Percentiles rank a stretch among this genome's conserved stretches.
phyloP scores from a whole-genome alignment of 2,888 invertebrate genomes.

The Brenthis daphne region DNA sequence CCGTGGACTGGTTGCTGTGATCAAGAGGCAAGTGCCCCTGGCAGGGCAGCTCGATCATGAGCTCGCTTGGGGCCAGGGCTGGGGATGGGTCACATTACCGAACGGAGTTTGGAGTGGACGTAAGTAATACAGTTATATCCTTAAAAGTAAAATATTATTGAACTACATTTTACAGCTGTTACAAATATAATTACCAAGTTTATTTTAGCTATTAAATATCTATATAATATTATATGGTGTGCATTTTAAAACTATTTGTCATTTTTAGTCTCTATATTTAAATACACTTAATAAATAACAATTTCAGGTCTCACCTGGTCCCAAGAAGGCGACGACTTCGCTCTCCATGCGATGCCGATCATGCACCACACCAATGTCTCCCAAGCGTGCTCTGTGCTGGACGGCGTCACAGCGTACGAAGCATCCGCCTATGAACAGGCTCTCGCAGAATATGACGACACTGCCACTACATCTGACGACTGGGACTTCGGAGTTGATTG shows the following conservation, averaged over 20 bases:
- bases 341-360: slow-evolving; percentile 84
- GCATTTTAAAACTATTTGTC: too few species aligned
- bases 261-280: too few species aligned
- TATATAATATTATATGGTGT: too few species aligned
- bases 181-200: too few species aligned
- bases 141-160: neutral
- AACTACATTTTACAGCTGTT: neutral
- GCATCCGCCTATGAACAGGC: slow-evolving; percentile 83
- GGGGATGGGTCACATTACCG: slow-evolving; percentile 88
- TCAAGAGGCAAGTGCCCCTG: slow-evolving; percentile 76
- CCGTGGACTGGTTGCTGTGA: slow-evolving; percentile 75
- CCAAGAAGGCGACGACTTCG: slow-evolving; percentile 85
- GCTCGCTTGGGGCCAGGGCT: slow-evolving; percentile 88
- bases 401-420: slow-evolving; percentile 83
- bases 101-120: slow-evolving; percentile 86
- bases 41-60: slow-evolving; percentile 81
- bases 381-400: slow-evolving; percentile 80
- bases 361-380: slow-evolving; percentile 85
- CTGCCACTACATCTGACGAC: slow-evolving; percentile 80
- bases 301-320: slow-evolving; percentile 84
- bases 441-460: slow-evolving; percentile 82
- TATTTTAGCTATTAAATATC: too few species aligned
- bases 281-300: neutral
- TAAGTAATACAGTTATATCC: slow-evolving; percentile 52
- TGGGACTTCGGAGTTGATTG: slow-evolving; percentile 88